A percentile compares a stretch with the other conserved stretches of the same genome.
phyloP scores from a whole-genome alignment of 2,113 vertebrate species.

The Mungos mungo region DNA sequence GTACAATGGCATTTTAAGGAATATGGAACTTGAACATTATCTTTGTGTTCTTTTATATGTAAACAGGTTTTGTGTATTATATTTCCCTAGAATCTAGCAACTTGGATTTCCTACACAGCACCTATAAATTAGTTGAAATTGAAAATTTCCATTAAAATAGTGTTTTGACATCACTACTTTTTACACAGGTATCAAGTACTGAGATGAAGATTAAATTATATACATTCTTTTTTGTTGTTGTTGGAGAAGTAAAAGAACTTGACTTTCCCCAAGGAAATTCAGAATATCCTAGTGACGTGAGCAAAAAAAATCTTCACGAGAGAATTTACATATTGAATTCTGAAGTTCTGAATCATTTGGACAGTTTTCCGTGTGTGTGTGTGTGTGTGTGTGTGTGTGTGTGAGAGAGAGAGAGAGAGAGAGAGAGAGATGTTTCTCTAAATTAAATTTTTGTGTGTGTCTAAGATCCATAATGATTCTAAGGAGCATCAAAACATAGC shows the following conservation, averaged over 20 bases:
- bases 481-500: neutral
- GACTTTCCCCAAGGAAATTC: neutral
- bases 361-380: neutral
- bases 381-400: too few species aligned
- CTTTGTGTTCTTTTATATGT: neutral
- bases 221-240: neutral
- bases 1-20: neutral
- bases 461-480: neutral
- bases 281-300: neutral
- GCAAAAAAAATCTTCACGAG: neutral
- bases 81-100: neutral
- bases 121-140: neutral
- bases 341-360: neutral
- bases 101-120: neutral
- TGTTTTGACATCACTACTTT: slow-evolving; percentile 21
- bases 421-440: neutral
- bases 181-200: neutral
- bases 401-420: too few species aligned
- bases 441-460: slow-evolving; percentile 34
- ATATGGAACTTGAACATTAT: slow-evolving; percentile 18
- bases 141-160: neutral
- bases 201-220: neutral
- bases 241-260: neutral
- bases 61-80: neutral
- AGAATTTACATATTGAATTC: neutral